Evolutionary conservation across 2,797 vertebrate species (phyloP), one percentile per base, ranked within the genome.

Genomic region (Oryzias sinensis): DNA sequence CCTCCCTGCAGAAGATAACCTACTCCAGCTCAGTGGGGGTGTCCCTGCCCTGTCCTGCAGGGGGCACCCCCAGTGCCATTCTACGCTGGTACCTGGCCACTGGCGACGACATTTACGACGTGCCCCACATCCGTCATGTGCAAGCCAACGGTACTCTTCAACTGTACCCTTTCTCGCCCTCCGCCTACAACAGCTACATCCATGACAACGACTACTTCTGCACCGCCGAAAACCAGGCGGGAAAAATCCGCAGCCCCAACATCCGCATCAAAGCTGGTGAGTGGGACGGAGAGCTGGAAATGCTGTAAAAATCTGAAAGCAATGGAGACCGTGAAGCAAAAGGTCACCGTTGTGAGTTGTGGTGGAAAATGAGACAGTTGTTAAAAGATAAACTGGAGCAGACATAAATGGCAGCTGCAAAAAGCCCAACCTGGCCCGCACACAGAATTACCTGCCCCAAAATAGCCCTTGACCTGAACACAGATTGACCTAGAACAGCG

Each of bases 201-300:
- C 97, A 99, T 59, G 95, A 98, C 92, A 98, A 98, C 77, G 96
- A 97, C 91, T 99, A 98, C 89, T 99, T 98, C 92, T 99, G 96
- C 90, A 98, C 97, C 0, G 97, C 97, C 15, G 97, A 99, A 88
- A 99, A 99, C 80, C 93, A 95, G 66, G 95, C 95, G 44, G 97
- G 97, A 86, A 98, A 97, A 84, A 98, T 99, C 87, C 94, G 97
- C 88, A 98, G 97, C 92, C 96, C 96, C 45, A 96, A 95, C 69
- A 98, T 99, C 90, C 96, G 91, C 74, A 95, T 98, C 80, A 98
- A 98, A 96, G 97, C 97, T 90, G 97, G 96, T 98, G 60, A 90
- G 92, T 79, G 17, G 20, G 20, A 16, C 1, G 11, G 18, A 33
- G 13, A 13, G 41, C 37, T 2, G 1, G 15, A 46, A 46, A 55